Conservation (phyloP, 2,113 vertebrate genomes). For the Lepus europaeus region DNA sequence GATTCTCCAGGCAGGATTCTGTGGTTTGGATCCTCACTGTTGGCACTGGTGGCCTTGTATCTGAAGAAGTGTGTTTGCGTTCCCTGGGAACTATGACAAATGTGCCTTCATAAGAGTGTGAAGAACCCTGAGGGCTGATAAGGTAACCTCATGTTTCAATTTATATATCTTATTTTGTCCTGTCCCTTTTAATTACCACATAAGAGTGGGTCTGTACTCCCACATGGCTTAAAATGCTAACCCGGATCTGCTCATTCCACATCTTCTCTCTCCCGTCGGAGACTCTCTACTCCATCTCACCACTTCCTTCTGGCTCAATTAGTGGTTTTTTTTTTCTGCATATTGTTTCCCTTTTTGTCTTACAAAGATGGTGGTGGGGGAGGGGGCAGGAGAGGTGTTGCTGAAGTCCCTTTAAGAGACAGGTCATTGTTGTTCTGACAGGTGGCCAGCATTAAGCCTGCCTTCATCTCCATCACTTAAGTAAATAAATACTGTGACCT, state of each 20-base stretch:
- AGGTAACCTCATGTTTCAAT: neutral
- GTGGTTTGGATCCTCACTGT: neutral
- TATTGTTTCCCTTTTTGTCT: constrained; percentile 47
- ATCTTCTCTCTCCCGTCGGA: neutral
- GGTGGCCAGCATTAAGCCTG: constrained; percentile 51
- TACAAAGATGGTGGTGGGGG: neutral
- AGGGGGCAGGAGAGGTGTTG: neutral
- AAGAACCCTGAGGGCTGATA: neutral
- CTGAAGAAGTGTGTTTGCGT: neutral
- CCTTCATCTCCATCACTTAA: constrained; percentile 56
- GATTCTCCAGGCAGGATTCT: neutral
- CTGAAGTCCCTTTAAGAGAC: constrained; percentile 58
- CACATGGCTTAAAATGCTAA: neutral
- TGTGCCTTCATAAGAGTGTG: neutral
- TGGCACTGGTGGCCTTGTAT: neutral
- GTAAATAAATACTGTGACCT: constrained; percentile 71
- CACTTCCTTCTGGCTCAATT: neutral
- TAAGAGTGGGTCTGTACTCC: neutral
- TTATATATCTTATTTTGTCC: neutral
- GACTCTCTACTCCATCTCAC: neutral
- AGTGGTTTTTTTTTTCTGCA: neutral
- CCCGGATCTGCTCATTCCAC: neutral
- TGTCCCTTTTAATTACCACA: constrained; percentile 4
- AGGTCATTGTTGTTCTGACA: constrained; percentile 48
- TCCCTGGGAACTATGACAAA: neutral